Percentiles rank a stretch among this genome's conserved stretches.
phyloP scores from a whole-genome alignment of 2,797 vertebrate genomes.

The Argya squamiceps region DNA sequence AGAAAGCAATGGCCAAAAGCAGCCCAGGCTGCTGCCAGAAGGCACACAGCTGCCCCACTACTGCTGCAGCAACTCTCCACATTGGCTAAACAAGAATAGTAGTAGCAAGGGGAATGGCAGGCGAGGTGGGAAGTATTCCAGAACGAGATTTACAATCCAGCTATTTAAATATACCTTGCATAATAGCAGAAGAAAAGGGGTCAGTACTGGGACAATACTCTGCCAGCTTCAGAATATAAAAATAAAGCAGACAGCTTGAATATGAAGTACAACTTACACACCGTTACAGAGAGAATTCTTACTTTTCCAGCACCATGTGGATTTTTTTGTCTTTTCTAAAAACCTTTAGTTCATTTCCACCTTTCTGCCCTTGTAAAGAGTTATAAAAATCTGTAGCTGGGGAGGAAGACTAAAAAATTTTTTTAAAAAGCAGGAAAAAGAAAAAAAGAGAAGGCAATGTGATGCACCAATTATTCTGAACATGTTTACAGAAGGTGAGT shows the following conservation, averaged over 20 bases:
- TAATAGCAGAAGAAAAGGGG: constrained; percentile 32
- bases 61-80: neutral
- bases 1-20: constrained; percentile 21
- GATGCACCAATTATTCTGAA: neutral
- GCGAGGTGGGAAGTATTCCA: constrained; percentile 18
- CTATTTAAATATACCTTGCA: constrained; percentile 49
- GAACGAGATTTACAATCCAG: neutral
- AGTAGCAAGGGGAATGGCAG: neutral
- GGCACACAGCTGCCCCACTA: neutral
- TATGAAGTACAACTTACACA: neutral
- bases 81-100: neutral
- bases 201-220: constrained; percentile 13
- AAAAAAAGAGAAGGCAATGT: neutral
- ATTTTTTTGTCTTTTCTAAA: neutral
- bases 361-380: neutral
- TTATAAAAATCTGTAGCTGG: neutral
- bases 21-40: constrained; percentile 1
- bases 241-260: neutral
- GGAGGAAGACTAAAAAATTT: neutral
- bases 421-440: neutral
- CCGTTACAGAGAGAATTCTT: neutral
- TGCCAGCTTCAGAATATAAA: constrained; percentile 1
- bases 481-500: neutral
- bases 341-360: neutral
- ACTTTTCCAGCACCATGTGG: neutral